Conservation (phyloP, 2,113 vertebrate species). For the Corvus cornix region DNA sequence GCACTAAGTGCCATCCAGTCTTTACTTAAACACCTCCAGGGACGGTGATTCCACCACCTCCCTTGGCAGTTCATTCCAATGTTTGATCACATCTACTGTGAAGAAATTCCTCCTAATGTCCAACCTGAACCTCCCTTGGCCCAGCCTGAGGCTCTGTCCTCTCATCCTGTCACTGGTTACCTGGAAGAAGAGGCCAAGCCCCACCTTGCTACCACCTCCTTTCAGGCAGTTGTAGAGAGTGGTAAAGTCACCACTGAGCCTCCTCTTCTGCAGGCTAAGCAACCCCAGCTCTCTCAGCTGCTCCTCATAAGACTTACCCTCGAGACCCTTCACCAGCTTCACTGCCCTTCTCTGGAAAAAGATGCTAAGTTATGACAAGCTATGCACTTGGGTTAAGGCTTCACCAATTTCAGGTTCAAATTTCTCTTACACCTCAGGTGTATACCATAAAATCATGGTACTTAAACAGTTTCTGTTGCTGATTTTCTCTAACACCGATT, state of each 20-base stretch:
- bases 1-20: background rate
- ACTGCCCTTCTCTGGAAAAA: background rate
- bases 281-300: background rate
- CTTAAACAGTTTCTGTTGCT: background rate
- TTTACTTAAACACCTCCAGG: background rate
- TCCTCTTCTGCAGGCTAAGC: background rate
- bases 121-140: background rate
- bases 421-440: background rate
- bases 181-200: background rate
- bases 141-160: background rate
- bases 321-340: background rate
- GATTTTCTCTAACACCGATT: background rate
- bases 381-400: background rate
- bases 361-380: background rate
- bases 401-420: background rate
- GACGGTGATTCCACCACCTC: background rate
- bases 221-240: background rate
- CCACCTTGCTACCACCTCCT: background rate
- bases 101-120: background rate
- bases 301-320: background rate
- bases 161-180: fast-evolving
- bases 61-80: background rate
- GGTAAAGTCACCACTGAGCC: background rate
- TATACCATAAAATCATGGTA: background rate
- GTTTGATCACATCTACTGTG: background rate